phyloP scores from a whole-genome alignment of 2,888 invertebrate species.

The Hirtodrosophila histrioides region DNA sequence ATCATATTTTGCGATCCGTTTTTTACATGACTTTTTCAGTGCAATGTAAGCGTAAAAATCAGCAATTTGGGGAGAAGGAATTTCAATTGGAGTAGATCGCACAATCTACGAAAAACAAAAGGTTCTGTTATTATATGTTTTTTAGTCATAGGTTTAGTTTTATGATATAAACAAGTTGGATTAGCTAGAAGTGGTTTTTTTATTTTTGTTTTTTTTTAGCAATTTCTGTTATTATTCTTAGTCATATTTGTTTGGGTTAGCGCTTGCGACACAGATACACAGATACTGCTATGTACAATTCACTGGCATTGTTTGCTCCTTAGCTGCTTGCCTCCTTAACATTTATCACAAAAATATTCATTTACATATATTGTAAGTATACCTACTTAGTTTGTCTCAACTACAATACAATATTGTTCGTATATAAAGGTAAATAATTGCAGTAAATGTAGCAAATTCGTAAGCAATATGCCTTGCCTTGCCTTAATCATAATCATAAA shows the following conservation, averaged over 20 bases:
- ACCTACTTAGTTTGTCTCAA: slow-evolving; percentile 45
- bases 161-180: neutral
- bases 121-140: no score
- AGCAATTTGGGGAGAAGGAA: neutral
- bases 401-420: slow-evolving; percentile 41
- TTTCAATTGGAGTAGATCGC: neutral
- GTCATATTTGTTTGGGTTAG: neutral
- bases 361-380: slow-evolving; percentile 43
- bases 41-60: slow-evolving; percentile 16
- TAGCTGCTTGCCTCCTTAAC: slow-evolving; percentile 49
- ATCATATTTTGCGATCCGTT: neutral
- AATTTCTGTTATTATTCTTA: neutral
- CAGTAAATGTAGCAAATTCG: slow-evolving; percentile 79
- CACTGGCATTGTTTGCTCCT: slow-evolving; percentile 54
- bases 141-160: neutral
- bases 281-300: slow-evolving; percentile 63
- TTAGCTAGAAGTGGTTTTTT: no score
- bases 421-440: slow-evolving; percentile 72
- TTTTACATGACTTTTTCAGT: slow-evolving; percentile 5
- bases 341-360: slow-evolving; percentile 75
- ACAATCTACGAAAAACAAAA: neutral
- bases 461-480: slow-evolving; percentile 77
- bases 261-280: neutral
- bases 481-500: slow-evolving; percentile 47
- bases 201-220: no score